phyloP scores from a whole-genome alignment of 2,888 invertebrate genomes.

The Acleris holmiana region DNA sequence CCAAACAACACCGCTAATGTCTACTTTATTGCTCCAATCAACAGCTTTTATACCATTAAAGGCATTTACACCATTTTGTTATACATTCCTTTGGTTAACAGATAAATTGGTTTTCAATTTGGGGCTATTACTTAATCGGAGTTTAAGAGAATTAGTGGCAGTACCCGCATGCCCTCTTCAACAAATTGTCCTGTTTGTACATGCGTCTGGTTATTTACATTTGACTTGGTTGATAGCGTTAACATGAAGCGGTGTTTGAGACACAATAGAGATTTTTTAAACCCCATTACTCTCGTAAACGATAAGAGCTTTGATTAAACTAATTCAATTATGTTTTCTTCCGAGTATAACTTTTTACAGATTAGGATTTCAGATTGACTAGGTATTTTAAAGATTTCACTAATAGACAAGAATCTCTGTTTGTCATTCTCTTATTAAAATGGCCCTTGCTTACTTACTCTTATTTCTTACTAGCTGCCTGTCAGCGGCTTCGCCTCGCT shows the following conservation, averaged over 20 bases:
- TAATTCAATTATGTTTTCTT: too few species aligned
- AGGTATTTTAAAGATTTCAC: too few species aligned
- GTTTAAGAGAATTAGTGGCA: slow-evolving; percentile 58
- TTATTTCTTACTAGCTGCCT: too few species aligned
- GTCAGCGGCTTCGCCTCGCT: too few species aligned
- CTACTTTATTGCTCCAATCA: slow-evolving; percentile 32
- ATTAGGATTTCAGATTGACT: too few species aligned
- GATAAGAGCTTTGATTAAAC: too few species aligned
- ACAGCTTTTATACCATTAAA: slow-evolving; percentile 16
- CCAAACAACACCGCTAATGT: slow-evolving; percentile 4
- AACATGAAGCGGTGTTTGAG: slow-evolving; percentile 1
- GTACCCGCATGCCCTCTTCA: slow-evolving; percentile 73
- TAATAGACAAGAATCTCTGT: too few species aligned
- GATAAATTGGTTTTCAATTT: slow-evolving; percentile 78
- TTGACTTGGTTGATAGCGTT: slow-evolving; percentile 35
- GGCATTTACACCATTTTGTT: slow-evolving; percentile 22
- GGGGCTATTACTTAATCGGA: slow-evolving; percentile 70
- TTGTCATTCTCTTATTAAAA: too few species aligned
- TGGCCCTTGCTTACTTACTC: too few species aligned
- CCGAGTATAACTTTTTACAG: too few species aligned
- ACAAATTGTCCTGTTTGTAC: slow-evolving; percentile 54
- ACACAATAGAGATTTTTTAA: not conserved
- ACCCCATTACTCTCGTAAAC: too few species aligned
- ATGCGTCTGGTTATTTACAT: slow-evolving; percentile 64
- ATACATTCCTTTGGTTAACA: slow-evolving; percentile 50